Evolutionary conservation across 1,140 invertebrate species (phyloP).

Genomic region (Habropoda laboriosa): DNA sequence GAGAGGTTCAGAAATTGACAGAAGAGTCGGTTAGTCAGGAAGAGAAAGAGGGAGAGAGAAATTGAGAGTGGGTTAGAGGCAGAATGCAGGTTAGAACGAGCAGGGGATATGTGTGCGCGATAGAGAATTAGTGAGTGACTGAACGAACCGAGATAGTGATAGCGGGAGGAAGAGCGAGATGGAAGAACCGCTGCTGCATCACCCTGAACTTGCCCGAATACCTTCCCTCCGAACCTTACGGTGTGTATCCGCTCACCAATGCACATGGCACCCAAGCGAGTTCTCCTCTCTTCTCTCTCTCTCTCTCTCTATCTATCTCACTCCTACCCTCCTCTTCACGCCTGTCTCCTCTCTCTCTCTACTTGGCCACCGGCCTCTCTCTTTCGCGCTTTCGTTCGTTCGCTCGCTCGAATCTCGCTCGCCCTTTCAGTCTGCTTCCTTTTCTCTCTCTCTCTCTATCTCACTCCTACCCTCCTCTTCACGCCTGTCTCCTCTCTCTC

Average conservation of each 20-base stretch:
- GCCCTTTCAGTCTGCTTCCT: constrained; percentile 54
- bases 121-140: constrained; percentile 11
- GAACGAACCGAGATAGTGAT: constrained; percentile 14
- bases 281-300: constrained; percentile 38
- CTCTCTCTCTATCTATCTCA: constrained; percentile 5
- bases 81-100: constrained; percentile 20
- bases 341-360: constrained; percentile 10
- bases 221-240: constrained; percentile 67
- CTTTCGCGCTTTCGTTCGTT: background rate
- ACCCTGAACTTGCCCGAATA: constrained; percentile 75
- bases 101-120: background rate
- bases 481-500: constrained; percentile 39
- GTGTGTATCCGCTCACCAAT: constrained; percentile 69
- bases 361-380: background rate
- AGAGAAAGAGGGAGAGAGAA: constrained; percentile 30
- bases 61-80: constrained; percentile 45
- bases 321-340: constrained; percentile 8
- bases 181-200: constrained; percentile 66
- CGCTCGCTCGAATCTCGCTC: constrained; percentile 59
- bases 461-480: constrained; percentile 25
- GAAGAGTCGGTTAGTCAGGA: constrained; percentile 50
- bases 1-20: constrained; percentile 30
- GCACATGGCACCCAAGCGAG: constrained; percentile 76
- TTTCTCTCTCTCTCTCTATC: constrained; percentile 52
- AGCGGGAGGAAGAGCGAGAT: constrained; percentile 21